These are phyloP conservation scores for Rhingia campestris DNA, from an alignment of 2,888 invertebrate genomes.

Conservation along the genomic window DNA sequence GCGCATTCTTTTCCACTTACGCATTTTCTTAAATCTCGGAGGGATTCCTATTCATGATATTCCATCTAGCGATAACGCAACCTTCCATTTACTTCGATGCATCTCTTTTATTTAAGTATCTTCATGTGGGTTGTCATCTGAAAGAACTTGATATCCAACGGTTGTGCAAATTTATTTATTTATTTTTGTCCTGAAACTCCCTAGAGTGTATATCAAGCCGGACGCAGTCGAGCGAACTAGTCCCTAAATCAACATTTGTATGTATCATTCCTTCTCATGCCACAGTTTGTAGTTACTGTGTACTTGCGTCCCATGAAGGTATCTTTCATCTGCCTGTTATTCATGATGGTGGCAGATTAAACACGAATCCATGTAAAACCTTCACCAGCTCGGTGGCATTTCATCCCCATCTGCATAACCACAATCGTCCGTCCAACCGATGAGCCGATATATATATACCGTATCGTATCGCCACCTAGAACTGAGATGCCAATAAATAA, in stretches of 20 bases:
- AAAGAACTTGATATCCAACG: too few relatives aligned
- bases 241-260: conserved; percentile 52
- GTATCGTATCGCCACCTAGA: conserved; percentile 46
- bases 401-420: conserved; percentile 7
- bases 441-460: conserved; percentile 2
- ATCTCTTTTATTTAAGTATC: too few relatives aligned
- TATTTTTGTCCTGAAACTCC: too few relatives aligned
- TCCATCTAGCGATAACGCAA: too few relatives aligned
- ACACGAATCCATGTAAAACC: conserved; percentile 47
- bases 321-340: conserved; percentile 37
- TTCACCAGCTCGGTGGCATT: conserved; percentile 29
- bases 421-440: not conserved
- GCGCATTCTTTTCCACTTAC: too few relatives aligned
- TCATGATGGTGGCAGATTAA: conserved; percentile 52
- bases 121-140: too few relatives aligned
- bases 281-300: not conserved
- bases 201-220: too few relatives aligned
- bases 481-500: conserved; percentile 67
- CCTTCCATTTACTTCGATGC: too few relatives aligned
- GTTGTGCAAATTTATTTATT: too few relatives aligned
- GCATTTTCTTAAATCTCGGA: too few relatives aligned
- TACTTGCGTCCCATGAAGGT: conserved; percentile 4
- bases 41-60: too few relatives aligned
- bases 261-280: conserved; percentile 34
- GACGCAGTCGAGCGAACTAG: not conserved